Conservation (phyloP, 2,797 vertebrate genomes). For the Mormyrops boulengeri region DNA sequence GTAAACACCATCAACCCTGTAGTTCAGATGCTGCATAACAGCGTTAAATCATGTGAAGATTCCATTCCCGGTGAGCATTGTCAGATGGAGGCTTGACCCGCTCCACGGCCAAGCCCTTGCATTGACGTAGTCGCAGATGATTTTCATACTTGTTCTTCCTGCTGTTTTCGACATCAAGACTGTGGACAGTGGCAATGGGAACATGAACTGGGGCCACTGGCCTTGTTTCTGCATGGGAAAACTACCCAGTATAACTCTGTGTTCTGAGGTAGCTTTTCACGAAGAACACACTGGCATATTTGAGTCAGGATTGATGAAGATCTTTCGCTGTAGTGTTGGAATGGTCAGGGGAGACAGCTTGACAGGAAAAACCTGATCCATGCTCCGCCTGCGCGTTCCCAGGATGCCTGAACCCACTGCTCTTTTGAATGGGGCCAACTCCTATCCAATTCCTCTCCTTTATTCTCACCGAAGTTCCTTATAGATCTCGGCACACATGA, state of each 20-base stretch:
- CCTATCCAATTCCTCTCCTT: slow-evolving; percentile 25
- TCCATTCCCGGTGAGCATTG: neutral
- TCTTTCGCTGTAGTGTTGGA: slow-evolving; percentile 23
- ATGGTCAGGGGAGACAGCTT: slow-evolving; percentile 42
- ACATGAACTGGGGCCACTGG: neutral
- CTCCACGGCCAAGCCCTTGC: neutral
- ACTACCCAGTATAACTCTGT: neutral
- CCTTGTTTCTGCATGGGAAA: neutral
- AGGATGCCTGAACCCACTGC: slow-evolving; percentile 45
- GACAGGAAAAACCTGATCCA: slow-evolving; percentile 67
- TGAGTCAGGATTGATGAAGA: neutral
- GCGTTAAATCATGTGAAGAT: neutral
- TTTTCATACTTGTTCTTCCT: neutral
- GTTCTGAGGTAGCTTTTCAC: neutral
- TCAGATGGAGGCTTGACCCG: neutral
- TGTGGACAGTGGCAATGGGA: neutral
- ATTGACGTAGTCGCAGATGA: neutral
- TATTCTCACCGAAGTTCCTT: neutral
- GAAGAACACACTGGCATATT: neutral
- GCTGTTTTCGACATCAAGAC: neutral
- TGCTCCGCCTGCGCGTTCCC: slow-evolving; percentile 36
- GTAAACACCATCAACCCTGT: neutral
- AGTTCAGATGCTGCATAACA: neutral
- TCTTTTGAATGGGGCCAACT: slow-evolving; percentile 37
- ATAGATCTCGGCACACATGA: neutral